These are phyloP conservation scores for Trogon melanurus DNA, from an alignment of 2,113 vertebrate genomes.

Conservation along the genomic window DNA sequence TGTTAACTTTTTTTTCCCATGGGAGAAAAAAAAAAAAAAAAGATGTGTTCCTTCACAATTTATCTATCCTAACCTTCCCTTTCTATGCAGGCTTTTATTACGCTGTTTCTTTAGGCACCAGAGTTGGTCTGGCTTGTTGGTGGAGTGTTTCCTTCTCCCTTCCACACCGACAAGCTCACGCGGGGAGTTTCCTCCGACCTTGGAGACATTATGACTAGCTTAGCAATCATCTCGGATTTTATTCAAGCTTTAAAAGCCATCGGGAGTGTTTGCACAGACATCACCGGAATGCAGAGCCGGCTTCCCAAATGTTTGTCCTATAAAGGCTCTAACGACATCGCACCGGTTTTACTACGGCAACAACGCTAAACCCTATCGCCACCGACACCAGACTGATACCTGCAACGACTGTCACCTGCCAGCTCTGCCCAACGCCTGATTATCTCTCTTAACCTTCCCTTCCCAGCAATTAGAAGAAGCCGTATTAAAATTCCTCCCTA, in stretches of 20 bases:
- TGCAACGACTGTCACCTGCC: neutral
- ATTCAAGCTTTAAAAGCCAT: constrained; percentile 19
- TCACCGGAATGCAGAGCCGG: neutral
- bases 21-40: neutral
- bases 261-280: constrained; percentile 33
- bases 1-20: neutral
- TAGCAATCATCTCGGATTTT: constrained; percentile 18
- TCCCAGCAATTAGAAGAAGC: neutral
- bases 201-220: neutral
- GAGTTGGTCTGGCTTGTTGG: neutral
- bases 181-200: neutral
- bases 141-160: neutral
- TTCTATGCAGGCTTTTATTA: neutral
- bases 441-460: constrained; percentile 1
- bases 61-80: neutral
- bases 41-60: neutral
- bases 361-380: neutral
- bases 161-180: neutral
- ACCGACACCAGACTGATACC: neutral
- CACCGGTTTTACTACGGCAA: constrained; percentile 6
- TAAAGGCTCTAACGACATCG: constrained; percentile 30
- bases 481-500: neutral
- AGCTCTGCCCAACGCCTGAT: neutral
- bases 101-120: neutral
- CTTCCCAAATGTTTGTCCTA: constrained; percentile 1